Base-by-base conservation (phyloP, 92 coral and sea anemone genomes). In the Phenganax subtilis region DNA sequence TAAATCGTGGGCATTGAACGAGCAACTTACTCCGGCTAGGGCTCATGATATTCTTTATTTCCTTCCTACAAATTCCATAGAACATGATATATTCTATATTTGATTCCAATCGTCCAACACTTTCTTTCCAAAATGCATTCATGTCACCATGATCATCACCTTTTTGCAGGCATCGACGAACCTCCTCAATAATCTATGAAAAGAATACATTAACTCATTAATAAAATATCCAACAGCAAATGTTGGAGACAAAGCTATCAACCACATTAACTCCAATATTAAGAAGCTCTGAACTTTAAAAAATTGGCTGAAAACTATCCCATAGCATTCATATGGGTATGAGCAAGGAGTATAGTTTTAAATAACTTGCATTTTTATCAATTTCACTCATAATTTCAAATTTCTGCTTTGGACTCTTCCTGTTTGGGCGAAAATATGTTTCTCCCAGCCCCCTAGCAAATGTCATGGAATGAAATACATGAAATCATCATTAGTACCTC, bases 11-110 rank as follows among this genome's bases (percentile, higher is more conserved):
- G 77, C 76, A 71, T 37, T 71, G 56, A 71, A 25, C 7, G 76
- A 31, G 47, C 6, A 47, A 72, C 77, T 47, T 72, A 72, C 77
- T 72, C 60, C 6, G 9, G 58, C 77, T 52, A 55, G 77, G 57
- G 57, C 58, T 72, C 30, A 51, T 44, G 77, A 72, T 72, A 12
- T 25, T 72, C 28, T 55, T 72, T 25, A 72, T 28, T 8, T 72
- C 77, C 57, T 72, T 72, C 20, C 47, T 72, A 72, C 57, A 7
- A 72, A 72, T 72, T 8, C 77, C 77, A 55, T 72, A 72, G 37
- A 72, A 72, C 77, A 72, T 72, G 30, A 72, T 72, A 47, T 72
- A 72, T 55, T 69, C 77, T 8, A 72, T 72, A 51, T 47, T 72
- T 72, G 77, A 44, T 8, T 72, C 77, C 77, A 47, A 10, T 6